These are phyloP conservation scores for Egretta garzetta DNA, from an alignment of 2,113 vertebrate genomes.

Conservation along the genomic window DNA sequence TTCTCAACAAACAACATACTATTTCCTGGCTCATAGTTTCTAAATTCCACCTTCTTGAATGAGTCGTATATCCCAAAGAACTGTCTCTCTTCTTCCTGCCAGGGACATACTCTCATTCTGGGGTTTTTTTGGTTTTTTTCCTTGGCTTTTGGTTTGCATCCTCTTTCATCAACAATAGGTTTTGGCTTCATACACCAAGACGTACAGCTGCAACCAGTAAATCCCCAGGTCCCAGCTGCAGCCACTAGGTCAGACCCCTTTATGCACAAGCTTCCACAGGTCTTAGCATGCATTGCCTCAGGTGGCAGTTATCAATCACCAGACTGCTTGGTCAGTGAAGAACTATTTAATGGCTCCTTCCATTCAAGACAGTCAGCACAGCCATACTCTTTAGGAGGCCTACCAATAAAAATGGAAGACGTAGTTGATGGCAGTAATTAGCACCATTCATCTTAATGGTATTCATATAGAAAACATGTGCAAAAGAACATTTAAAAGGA, in stretches of 20 bases:
- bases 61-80: background rate
- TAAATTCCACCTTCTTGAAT: background rate
- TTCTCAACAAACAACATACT: background rate
- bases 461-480: background rate
- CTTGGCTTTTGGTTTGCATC: background rate
- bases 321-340: background rate
- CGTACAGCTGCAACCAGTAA: background rate
- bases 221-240: background rate
- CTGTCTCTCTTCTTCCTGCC: background rate
- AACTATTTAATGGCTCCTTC: background rate
- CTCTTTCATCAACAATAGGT: background rate
- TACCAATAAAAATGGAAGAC: background rate
- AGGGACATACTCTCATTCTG: background rate
- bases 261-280: background rate
- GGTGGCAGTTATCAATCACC: background rate
- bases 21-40: background rate
- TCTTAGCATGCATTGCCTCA: background rate
- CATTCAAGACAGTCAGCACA: background rate
- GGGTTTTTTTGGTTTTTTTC: background rate
- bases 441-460: background rate
- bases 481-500: background rate
- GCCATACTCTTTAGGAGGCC: background rate
- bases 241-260: background rate
- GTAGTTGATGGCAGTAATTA: background rate
- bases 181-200: background rate